These are phyloP conservation scores for Drosophila simulans DNA, from an alignment of 1,140 invertebrate species.

Conservation along the genomic window DNA sequence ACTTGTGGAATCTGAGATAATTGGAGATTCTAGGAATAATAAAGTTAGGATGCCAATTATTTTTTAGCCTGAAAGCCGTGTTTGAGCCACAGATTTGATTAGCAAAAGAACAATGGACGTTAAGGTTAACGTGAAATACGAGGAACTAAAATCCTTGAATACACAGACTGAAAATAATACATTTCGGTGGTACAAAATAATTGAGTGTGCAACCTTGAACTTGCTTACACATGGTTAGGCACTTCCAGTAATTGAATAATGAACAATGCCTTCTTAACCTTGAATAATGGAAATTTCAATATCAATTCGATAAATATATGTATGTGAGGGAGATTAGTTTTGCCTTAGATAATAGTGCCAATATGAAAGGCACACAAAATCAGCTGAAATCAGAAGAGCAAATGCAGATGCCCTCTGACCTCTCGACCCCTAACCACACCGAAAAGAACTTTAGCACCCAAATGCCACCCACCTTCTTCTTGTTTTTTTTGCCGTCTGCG, in stretches of 20 bases:
- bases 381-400: background rate
- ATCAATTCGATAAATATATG: too few relatives aligned
- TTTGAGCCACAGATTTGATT: too few relatives aligned
- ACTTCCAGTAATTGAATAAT: background rate
- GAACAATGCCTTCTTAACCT: background rate
- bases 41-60: too few relatives aligned
- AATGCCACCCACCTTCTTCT: background rate
- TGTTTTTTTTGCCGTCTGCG: background rate
- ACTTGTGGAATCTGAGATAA: too few relatives aligned
- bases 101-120: too few relatives aligned
- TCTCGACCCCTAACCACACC: background rate
- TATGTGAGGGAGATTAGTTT: too few relatives aligned
- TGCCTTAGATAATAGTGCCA: background rate
- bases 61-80: too few relatives aligned
- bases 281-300: background rate
- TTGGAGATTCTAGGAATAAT: too few relatives aligned
- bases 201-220: background rate
- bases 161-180: too few relatives aligned
- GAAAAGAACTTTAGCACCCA: conserved; percentile 10
- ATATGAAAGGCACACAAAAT: background rate
- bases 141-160: too few relatives aligned
- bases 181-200: too few relatives aligned
- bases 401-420: conserved; percentile 5
- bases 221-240: background rate
- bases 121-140: too few relatives aligned